A percentile compares a stretch with the other conserved stretches of the same genome.
Evolutionary conservation across 1,140 invertebrate genomes (phyloP).

Genomic region (Lasioglossum albipes): DNA sequence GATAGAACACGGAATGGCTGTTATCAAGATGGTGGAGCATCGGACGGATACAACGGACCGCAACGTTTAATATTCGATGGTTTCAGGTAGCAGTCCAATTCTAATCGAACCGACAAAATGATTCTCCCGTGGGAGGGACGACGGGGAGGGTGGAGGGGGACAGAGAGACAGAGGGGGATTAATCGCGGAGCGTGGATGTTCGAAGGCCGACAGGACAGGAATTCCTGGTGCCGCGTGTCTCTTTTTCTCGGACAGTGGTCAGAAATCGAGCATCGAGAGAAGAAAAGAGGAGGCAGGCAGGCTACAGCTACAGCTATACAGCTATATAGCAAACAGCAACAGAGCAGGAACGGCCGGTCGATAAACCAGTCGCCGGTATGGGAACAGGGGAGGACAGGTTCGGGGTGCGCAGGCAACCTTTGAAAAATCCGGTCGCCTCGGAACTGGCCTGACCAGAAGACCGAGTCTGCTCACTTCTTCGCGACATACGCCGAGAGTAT

Average conservation of each 20-base stretch:
- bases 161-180: conserved; percentile 34
- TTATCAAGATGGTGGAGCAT: too few relatives aligned
- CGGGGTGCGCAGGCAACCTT: conserved; percentile 44
- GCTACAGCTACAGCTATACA: too few relatives aligned
- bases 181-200: conserved; percentile 45
- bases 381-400: conserved; percentile 46
- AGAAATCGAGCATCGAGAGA: background rate
- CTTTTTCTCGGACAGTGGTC: background rate
- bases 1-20: too few relatives aligned
- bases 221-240: conserved; percentile 33
- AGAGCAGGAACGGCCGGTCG: conserved; percentile 34
- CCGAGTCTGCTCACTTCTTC: conserved; percentile 19
- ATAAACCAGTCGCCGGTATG: conserved; percentile 60
- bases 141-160: too few relatives aligned
- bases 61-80: too few relatives aligned
- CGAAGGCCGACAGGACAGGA: conserved; percentile 60
- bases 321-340: conserved; percentile 32
- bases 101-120: too few relatives aligned
- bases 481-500: conserved; percentile 42
- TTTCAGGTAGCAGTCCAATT: too few relatives aligned
- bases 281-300: too few relatives aligned
- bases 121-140: too few relatives aligned
- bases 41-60: too few relatives aligned
- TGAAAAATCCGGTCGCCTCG: conserved; percentile 65
- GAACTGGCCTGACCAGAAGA: conserved; percentile 65